Evolutionary conservation across 2,888 invertebrate species (phyloP).

Genomic region (Desoria tigrina): DNA sequence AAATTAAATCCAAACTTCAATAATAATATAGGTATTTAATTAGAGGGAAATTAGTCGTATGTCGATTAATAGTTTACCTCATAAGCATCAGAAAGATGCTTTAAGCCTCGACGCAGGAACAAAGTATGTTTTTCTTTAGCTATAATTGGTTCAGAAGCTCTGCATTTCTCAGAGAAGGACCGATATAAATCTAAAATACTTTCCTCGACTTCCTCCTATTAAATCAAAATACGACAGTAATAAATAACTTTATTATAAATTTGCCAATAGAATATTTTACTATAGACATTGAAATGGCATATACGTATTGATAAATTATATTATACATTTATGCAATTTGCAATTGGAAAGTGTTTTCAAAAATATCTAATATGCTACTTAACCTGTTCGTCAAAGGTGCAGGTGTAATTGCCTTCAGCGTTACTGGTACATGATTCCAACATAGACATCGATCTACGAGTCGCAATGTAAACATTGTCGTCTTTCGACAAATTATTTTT

Average conservation of each 20-base stretch:
- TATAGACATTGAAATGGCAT: no score
- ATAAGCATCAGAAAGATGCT: conserved; percentile 69
- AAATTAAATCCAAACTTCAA: no score
- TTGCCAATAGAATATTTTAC: no score
- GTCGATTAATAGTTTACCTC: no score
- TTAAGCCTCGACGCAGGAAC: conserved; percentile 69
- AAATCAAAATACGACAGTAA: no score
- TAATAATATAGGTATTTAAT: no score
- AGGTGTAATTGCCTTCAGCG: conserved; percentile 56
- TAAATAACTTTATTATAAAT: no score
- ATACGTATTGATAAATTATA: no score
- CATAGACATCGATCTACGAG: conserved; percentile 11
- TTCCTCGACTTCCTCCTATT: conserved; percentile 64
- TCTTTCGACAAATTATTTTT: no score
- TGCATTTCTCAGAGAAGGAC: conserved; percentile 60
- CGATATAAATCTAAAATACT: conserved; percentile 61
- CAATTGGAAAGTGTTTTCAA: conserved; percentile 34
- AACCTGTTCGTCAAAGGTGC: conserved; percentile 66
- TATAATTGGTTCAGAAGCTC: conserved; percentile 63
- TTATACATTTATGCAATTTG: no score
- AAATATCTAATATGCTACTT: conserved; percentile 33
- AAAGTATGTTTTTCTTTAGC: conserved; percentile 66
- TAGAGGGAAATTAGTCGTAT: no score
- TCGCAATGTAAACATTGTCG: conserved; percentile 19
- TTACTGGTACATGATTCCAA: neutral